phyloP scores from a whole-genome alignment of 2,797 vertebrate genomes.

The Columba guinea region DNA sequence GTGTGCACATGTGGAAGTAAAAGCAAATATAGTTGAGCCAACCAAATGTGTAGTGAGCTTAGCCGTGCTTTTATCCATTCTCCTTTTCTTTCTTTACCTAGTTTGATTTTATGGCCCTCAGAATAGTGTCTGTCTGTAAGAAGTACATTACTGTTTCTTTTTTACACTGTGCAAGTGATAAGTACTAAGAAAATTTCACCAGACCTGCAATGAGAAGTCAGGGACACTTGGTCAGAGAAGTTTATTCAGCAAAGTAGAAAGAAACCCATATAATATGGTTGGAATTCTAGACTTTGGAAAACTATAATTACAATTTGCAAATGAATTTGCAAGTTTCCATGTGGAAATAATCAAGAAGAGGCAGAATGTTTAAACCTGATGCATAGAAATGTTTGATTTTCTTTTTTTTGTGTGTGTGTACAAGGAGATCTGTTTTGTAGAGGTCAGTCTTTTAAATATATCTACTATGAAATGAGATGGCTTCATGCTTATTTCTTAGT shows the following conservation, averaged over 20 bases:
- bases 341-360: neutral
- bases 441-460: neutral
- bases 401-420: neutral
- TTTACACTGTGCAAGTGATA: neutral
- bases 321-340: neutral
- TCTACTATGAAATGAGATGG: neutral
- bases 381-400: neutral
- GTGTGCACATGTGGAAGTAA: neutral
- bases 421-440: neutral
- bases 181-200: neutral
- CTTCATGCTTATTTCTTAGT: slow-evolving; percentile 12
- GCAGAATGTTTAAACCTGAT: neutral
- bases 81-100: neutral
- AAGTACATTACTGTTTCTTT: neutral
- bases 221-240: neutral
- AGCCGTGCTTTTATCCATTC: neutral
- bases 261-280: accelerated
- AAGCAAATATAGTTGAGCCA: neutral
- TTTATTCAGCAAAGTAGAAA: neutral
- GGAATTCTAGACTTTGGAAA: neutral
- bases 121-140: neutral
- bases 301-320: neutral
- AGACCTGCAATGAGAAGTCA: neutral
- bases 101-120: slow-evolving; percentile 25
- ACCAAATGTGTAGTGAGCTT: neutral